Percentiles rank a stretch among this genome's conserved stretches.
Conservation (phyloP, 2,888 invertebrate genomes). For the Mythimna albipuncta region DNA sequence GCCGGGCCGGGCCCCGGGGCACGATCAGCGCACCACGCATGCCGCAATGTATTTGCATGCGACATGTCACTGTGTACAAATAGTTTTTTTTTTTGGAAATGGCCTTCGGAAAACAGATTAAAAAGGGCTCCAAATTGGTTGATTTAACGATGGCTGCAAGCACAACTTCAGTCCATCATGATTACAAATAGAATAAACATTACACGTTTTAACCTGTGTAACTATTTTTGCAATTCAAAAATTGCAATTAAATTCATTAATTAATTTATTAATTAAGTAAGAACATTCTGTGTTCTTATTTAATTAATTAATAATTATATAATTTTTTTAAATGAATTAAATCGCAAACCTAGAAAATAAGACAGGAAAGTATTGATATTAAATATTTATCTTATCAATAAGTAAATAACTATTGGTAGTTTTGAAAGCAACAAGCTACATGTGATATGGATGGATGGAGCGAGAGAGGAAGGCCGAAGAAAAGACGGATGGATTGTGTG, state of each 20-base stretch:
- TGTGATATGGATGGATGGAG: not conserved
- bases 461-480: too few relatives aligned
- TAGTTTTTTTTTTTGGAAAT: conserved; percentile 35
- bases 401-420: not conserved
- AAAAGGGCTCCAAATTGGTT: conserved; percentile 13
- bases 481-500: too few relatives aligned
- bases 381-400: too few relatives aligned
- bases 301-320: too few relatives aligned
- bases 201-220: too few relatives aligned
- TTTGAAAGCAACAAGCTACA: not conserved
- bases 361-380: not conserved
- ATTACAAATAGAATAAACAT: not conserved
- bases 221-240: too few relatives aligned
- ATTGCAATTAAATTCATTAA: too few relatives aligned
- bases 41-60: conserved; percentile 46
- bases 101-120: conserved; percentile 15
- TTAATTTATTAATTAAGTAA: too few relatives aligned
- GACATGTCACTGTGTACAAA: conserved; percentile 21
- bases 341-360: too few relatives aligned
- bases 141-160: conserved; percentile 8
- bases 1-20: conserved; percentile 17
- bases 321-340: too few relatives aligned
- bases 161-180: conserved; percentile 7
- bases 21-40: conserved; percentile 11
- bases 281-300: too few relatives aligned